Evolutionary conservation across 2,797 vertebrate species (phyloP).

Genomic region (Pangasius mekongensis): DNA sequence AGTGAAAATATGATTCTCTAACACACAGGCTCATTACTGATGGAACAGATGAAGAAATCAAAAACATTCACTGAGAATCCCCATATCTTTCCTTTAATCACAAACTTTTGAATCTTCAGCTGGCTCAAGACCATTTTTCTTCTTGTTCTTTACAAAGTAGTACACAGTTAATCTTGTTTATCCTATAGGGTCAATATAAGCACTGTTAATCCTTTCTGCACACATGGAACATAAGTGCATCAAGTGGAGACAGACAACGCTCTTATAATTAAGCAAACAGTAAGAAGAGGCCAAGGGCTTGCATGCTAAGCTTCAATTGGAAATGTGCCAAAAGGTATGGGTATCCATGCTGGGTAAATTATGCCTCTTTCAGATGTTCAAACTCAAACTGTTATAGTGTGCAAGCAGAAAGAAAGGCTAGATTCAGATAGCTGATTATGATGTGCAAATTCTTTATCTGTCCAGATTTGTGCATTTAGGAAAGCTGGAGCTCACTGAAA

Average conservation of each 20-base stretch:
- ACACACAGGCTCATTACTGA: not conserved
- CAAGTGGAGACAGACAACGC: not conserved
- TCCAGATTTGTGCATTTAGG: not conserved
- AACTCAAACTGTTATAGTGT: not conserved
- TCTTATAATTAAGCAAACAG: conserved; percentile 19
- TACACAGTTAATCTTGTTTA: not conserved
- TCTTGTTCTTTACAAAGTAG: not conserved
- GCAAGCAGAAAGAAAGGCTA: not conserved
- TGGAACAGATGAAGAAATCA: conserved; percentile 1
- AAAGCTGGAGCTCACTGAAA: not conserved
- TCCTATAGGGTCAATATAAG: not conserved
- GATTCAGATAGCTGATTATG: not conserved
- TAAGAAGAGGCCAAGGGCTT: not conserved
- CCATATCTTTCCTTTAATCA: not conserved
- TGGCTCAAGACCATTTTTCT: not conserved
- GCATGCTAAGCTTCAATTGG: conserved; percentile 2
- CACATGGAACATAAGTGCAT: not conserved
- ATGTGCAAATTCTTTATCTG: not conserved
- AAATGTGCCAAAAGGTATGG: not conserved
- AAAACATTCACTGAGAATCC: not conserved
- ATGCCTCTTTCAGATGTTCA: conserved; percentile 21
- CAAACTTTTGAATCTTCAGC: not conserved
- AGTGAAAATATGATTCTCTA: not conserved
- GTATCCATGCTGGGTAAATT: not conserved
- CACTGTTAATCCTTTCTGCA: conserved; percentile 2